Percentiles rank a stretch among this genome's conserved stretches.
Evolutionary conservation across 2,113 vertebrate genomes (phyloP).

Genomic region (Pelodiscus sinensis): DNA sequence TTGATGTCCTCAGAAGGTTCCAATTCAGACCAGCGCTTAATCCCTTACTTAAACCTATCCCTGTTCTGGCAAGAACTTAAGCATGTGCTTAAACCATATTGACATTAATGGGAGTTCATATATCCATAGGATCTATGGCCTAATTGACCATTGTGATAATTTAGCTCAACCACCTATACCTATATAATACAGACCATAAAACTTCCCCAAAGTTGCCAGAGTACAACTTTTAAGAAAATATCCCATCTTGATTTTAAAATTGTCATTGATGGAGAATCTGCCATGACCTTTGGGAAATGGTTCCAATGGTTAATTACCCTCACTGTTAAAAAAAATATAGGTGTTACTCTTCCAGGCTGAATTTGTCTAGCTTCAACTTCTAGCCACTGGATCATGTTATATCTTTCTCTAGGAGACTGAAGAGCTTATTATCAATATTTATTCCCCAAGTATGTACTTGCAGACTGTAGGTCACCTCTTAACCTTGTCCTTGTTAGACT

Average conservation of each 20-base stretch:
- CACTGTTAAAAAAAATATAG: too few species aligned
- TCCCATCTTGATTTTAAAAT: too few species aligned
- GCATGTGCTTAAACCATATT: not conserved
- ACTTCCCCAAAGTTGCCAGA: too few species aligned
- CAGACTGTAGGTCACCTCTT: not conserved
- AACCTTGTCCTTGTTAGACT: not conserved
- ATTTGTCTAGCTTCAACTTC: not conserved
- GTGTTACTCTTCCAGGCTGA: too few species aligned
- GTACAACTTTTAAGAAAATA: too few species aligned
- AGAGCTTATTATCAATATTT: not conserved
- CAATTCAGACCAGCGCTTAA: too few species aligned
- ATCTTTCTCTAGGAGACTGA: not conserved
- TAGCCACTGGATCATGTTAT: not conserved
- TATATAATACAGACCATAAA: too few species aligned
- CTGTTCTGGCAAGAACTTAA: not conserved
- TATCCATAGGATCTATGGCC: not conserved
- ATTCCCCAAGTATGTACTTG: not conserved
- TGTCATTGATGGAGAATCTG: too few species aligned
- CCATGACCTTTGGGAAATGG: too few species aligned
- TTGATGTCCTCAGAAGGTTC: too few species aligned
- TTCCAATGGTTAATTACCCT: too few species aligned
- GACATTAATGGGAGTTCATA: not conserved
- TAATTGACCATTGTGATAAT: not conserved
- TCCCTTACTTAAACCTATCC: not conserved
- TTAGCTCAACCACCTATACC: too few species aligned